A percentile compares a stretch with the other conserved stretches of the same genome.
Conservation (phyloP, 2,888 invertebrate genomes). For the Eremobia ochroleuca region DNA sequence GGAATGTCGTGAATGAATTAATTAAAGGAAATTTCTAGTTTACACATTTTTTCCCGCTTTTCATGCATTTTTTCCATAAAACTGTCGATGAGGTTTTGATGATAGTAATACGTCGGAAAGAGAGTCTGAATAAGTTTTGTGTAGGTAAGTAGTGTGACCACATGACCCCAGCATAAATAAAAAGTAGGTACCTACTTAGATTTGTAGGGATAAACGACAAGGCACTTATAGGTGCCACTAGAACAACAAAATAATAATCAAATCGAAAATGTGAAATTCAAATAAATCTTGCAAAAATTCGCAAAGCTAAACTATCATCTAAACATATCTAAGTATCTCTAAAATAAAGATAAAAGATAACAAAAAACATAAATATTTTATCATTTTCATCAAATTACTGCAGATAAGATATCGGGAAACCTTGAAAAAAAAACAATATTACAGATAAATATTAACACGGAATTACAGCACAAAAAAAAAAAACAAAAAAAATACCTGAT, state of each 20-base stretch:
- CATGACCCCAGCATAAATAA: not conserved
- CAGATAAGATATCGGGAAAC: conserved; percentile 29
- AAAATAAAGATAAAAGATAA: conserved; percentile 31
- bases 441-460: not conserved
- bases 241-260: not conserved
- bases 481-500: conserved; percentile 38
- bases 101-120: not conserved
- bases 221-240: not conserved
- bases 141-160: not conserved
- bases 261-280: not conserved
- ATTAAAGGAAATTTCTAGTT: not conserved
- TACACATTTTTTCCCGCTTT: not conserved
- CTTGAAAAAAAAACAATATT: conserved; percentile 22
- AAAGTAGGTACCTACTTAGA: not conserved
- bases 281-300: not conserved
- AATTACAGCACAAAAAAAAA: not conserved
- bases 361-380: conserved; percentile 15
- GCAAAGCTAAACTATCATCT: not conserved
- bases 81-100: not conserved
- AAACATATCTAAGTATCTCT: not conserved
- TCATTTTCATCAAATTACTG: conserved; percentile 22
- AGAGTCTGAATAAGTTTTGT: not conserved
- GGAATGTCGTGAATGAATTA: not conserved
- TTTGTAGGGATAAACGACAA: not conserved
- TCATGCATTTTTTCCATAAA: not conserved